These are phyloP conservation scores for Drosophila mojavensis DNA, from an alignment of 1,140 invertebrate genomes.

Conservation along the genomic window DNA sequence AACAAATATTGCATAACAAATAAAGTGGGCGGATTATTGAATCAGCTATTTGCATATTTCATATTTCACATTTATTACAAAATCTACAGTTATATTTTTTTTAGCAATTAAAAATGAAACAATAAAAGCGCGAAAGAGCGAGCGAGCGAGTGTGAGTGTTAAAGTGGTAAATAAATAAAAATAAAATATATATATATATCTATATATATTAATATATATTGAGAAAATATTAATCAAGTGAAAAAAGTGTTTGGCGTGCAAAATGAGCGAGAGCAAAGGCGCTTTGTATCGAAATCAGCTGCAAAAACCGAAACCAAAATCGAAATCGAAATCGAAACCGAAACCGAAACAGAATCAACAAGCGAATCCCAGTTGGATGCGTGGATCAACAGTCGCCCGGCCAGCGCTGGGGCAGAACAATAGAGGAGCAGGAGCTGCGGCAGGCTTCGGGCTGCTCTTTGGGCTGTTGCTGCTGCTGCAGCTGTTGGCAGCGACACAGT, in stretches of 20 bases:
- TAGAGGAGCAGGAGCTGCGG: slow-evolving; percentile 32
- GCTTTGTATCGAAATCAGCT: slow-evolving; percentile 6
- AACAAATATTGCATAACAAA: slow-evolving; percentile 50
- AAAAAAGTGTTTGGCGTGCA: slow-evolving; percentile 42
- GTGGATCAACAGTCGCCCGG: slow-evolving; percentile 58
- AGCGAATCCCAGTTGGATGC: slow-evolving; percentile 34
- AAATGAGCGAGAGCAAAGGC: slow-evolving; percentile 46
- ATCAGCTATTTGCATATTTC: slow-evolving; percentile 28
- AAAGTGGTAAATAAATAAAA: neutral
- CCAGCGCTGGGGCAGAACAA: slow-evolving; percentile 63
- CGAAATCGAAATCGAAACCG: slow-evolving; percentile 24
- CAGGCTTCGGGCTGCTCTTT: slow-evolving; percentile 37
- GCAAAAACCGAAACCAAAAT: slow-evolving; percentile 22
- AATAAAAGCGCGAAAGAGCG: slow-evolving; percentile 9
- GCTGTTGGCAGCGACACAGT: slow-evolving; percentile 51
- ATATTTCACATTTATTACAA: slow-evolving; percentile 7
- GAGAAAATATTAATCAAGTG: slow-evolving; percentile 5
- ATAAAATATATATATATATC: neutral
- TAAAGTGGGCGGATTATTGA: slow-evolving; percentile 16
- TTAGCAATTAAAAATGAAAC: neutral
- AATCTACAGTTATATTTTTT: slow-evolving; percentile 1
- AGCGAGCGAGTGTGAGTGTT: neutral
- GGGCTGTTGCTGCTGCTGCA: slow-evolving; percentile 59
- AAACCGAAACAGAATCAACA: slow-evolving; percentile 41
- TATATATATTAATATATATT: slow-evolving; percentile 1